Conservation (phyloP, 2,888 invertebrate genomes). For the Hirtodrosophila alboralis region DNA sequence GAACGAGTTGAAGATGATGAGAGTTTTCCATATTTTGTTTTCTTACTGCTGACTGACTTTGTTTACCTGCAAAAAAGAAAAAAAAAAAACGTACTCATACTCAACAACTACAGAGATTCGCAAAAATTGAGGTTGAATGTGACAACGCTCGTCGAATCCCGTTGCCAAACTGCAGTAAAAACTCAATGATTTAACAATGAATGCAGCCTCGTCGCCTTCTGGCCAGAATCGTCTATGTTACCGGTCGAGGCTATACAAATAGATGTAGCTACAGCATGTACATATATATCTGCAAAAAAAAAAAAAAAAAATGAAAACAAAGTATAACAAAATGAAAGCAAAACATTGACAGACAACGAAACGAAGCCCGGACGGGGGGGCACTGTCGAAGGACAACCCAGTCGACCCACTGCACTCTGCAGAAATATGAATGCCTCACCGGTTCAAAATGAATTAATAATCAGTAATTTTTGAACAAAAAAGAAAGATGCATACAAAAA, state of each 20-base stretch:
- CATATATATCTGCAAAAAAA: constrained; percentile 3
- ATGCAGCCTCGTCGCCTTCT: constrained; percentile 57
- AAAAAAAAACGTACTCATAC: constrained; percentile 20
- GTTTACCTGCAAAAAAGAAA: constrained; percentile 62
- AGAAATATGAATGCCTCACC: constrained; percentile 77
- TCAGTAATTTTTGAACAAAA: constrained; percentile 79
- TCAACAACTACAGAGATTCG: constrained; percentile 18
- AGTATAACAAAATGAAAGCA: constrained; percentile 67
- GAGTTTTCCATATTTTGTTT: constrained; percentile 62
- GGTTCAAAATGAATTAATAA: constrained; percentile 81
- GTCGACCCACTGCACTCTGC: constrained; percentile 48
- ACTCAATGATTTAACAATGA: constrained; percentile 81
- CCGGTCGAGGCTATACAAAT: constrained; percentile 64
- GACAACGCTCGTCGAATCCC: constrained; percentile 65
- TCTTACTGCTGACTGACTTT: constrained; percentile 65
- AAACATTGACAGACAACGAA: constrained; percentile 73
- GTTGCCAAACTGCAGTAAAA: constrained; percentile 80
- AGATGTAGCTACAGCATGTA: constrained; percentile 29
- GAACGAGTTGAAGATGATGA: constrained; percentile 5
- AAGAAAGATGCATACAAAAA: constrained; percentile 48
- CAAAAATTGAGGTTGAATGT: constrained; percentile 72
- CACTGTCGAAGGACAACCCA: constrained; percentile 59
- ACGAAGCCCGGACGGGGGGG: too few relatives aligned
- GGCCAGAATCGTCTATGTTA: constrained; percentile 44
- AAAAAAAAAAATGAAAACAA: constrained; percentile 7